phyloP scores from a whole-genome alignment of 1,140 invertebrate species.

The Nomia melanderi region DNA sequence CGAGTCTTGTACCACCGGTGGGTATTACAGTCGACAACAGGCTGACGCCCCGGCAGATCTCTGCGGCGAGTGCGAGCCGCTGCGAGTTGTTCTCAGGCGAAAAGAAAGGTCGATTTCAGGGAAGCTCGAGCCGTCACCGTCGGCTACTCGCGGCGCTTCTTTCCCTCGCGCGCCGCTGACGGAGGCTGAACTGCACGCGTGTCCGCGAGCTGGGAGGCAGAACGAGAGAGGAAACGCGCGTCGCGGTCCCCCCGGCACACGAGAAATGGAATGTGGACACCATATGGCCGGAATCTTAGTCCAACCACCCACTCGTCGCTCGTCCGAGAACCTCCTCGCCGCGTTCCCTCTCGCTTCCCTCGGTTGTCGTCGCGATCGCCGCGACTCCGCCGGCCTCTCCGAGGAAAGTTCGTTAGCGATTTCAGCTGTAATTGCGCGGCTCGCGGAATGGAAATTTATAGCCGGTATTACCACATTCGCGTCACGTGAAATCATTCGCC shows the following conservation, averaged over 20 bases:
- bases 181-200: neutral
- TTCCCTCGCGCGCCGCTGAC: neutral
- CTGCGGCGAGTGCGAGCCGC: too few relatives aligned
- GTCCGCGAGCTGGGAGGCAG: conserved; percentile 31
- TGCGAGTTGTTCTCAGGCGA: too few relatives aligned
- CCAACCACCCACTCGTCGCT: conserved; percentile 57
- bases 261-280: conserved; percentile 79
- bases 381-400: too few relatives aligned
- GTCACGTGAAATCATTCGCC: conserved; percentile 37
- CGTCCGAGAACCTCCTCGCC: neutral
- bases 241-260: conserved; percentile 41
- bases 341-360: neutral
- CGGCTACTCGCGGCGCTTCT: too few relatives aligned
- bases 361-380: neutral
- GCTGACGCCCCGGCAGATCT: too few relatives aligned
- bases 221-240: conserved; percentile 15
- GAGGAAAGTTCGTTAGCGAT: conserved; percentile 40
- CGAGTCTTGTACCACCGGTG: too few relatives aligned
- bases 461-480: conserved; percentile 26
- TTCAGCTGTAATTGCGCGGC: conserved; percentile 23
- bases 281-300: conserved; percentile 75
- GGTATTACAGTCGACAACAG: too few relatives aligned
- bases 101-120: too few relatives aligned
- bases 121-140: too few relatives aligned
- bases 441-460: conserved; percentile 37